Evolutionary conservation across 37 sponge, comb jelly and placozoan genomes (phyloP).

Genomic region (Geodia barretti): DNA sequence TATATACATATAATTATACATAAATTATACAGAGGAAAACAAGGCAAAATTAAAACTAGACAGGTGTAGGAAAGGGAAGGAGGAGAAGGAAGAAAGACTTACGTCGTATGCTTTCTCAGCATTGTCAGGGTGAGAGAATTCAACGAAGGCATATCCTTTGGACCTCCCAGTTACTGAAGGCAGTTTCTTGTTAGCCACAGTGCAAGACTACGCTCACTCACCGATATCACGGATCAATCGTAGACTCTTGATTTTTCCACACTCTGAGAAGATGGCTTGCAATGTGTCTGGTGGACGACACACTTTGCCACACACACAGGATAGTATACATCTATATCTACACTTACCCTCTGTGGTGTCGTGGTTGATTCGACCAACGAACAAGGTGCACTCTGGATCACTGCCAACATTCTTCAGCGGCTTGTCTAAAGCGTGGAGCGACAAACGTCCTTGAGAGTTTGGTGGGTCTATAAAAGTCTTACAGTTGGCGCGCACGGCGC

Average conservation of each 20-base stretch:
- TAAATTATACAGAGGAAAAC: background rate
- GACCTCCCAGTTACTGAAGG: conserved; percentile 84
- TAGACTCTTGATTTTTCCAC: conserved; percentile 73
- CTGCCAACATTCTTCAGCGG: conserved; percentile 60
- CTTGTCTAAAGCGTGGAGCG: conserved; percentile 44
- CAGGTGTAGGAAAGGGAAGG: background rate
- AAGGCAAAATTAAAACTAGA: too few relatives aligned
- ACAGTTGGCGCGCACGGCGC: conserved; percentile 86
- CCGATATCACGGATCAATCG: conserved; percentile 91
- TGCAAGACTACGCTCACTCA: conserved; percentile 13
- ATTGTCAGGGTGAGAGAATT: conserved; percentile 55
- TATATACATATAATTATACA: conserved; percentile 22
- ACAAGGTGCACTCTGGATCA: conserved; percentile 65
- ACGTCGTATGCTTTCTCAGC: conserved; percentile 72
- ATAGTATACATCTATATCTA: background rate
- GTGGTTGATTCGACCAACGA: conserved; percentile 80
- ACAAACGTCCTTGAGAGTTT: background rate
- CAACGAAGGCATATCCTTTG: conserved; percentile 87
- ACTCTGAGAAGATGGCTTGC: conserved; percentile 65
- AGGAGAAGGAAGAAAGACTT: background rate
- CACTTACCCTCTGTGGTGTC: conserved; percentile 76
- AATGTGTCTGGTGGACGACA: conserved; percentile 42
- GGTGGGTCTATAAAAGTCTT: background rate
- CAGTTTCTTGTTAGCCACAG: background rate
- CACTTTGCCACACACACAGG: background rate